Percentiles rank a stretch among this genome's conserved stretches.
Evolutionary conservation across 2,113 vertebrate genomes (phyloP).

Genomic region (Peromyscus maniculatus): DNA sequence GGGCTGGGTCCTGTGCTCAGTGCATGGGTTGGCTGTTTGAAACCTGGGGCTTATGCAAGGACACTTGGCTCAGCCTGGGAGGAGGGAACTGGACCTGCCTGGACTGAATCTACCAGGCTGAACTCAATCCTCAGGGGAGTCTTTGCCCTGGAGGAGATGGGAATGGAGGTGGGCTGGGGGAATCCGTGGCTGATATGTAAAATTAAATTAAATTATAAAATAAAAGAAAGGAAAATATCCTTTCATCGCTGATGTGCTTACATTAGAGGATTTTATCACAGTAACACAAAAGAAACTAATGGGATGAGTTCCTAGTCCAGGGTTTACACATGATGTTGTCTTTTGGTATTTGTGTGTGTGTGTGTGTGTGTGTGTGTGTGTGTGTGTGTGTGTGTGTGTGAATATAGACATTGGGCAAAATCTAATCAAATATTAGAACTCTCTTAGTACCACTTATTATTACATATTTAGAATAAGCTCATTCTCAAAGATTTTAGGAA

Average conservation of each 20-base stretch:
- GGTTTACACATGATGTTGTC: background rate
- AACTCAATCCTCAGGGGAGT: too few relatives aligned
- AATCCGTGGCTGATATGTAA: too few relatives aligned
- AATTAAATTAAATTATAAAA: too few relatives aligned
- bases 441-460: background rate
- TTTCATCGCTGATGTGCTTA: background rate
- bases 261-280: background rate
- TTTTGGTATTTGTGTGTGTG: background rate
- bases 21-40: too few relatives aligned
- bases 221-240: background rate
- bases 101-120: too few relatives aligned
- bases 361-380: background rate
- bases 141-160: too few relatives aligned
- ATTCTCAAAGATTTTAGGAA: background rate
- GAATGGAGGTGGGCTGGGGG: too few relatives aligned
- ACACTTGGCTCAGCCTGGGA: too few relatives aligned
- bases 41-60: too few relatives aligned
- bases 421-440: background rate
- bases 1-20: too few relatives aligned
- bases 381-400: background rate
- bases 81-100: too few relatives aligned
- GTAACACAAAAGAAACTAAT: background rate
- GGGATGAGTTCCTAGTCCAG: background rate
- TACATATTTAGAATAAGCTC: conserved; percentile 19
- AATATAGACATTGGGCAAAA: background rate